Evolutionary conservation across 2,113 vertebrate species (phyloP).

Genomic region (Chlorodrepanis virens): DNA sequence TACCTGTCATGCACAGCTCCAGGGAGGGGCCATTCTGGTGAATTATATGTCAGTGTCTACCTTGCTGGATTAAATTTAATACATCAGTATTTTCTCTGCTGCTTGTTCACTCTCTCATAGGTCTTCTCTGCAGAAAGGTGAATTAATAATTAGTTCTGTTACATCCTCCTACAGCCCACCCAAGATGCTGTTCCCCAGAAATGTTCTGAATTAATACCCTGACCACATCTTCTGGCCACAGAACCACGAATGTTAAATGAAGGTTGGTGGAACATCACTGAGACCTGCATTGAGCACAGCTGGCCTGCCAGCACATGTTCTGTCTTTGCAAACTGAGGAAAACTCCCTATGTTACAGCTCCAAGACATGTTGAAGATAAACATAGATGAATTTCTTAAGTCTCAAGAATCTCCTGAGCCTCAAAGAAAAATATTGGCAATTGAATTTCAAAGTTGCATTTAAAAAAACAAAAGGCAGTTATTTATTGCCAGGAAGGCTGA

Average conservation of each 20-base stretch:
- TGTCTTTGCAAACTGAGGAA: background rate
- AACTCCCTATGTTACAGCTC: background rate
- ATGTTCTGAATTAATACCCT: background rate
- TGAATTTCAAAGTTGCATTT: background rate
- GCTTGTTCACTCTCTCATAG: background rate
- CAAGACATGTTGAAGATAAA: background rate
- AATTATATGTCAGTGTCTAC: background rate
- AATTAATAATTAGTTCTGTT: background rate
- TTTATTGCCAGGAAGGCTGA: background rate
- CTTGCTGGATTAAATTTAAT: background rate
- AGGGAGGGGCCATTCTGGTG: background rate
- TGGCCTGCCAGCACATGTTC: background rate
- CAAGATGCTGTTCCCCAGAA: background rate
- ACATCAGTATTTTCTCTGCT: background rate
- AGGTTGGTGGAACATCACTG: background rate
- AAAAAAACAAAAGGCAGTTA: background rate
- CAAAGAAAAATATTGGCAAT: background rate
- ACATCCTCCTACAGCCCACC: background rate
- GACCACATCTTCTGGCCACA: slow-evolving; percentile 16
- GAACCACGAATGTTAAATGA: background rate
- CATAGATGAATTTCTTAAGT: background rate
- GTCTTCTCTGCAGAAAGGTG: background rate
- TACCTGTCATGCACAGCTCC: background rate
- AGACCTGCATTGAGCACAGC: background rate
- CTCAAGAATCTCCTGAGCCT: background rate